Evolutionary conservation across 1,140 invertebrate genomes (phyloP).

Genomic region (Calephelis virginiensis): DNA sequence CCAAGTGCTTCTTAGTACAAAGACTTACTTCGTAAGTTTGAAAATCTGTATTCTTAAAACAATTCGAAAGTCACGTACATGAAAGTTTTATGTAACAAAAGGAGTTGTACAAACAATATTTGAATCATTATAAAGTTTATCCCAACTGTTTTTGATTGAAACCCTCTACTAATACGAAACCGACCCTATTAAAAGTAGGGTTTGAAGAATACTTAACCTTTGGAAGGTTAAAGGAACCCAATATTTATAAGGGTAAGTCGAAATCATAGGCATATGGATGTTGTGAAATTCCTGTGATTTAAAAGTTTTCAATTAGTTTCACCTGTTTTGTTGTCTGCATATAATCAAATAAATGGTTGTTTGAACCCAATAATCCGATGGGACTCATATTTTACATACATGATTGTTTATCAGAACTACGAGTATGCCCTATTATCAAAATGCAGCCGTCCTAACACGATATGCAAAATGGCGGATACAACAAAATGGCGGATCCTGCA

Average conservation of each 20-base stretch:
- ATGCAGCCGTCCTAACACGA: too few relatives aligned
- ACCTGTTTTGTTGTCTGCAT: too few relatives aligned
- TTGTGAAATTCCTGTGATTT: too few relatives aligned
- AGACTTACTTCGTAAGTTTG: background rate
- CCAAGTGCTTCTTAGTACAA: background rate
- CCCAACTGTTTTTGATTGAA: conserved; percentile 9
- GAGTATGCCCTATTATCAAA: too few relatives aligned
- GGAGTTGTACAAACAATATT: conserved; percentile 14
- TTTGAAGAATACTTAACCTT: background rate
- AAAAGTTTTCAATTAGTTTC: too few relatives aligned
- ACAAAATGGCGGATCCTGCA: too few relatives aligned
- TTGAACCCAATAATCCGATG: too few relatives aligned
- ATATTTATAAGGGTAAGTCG: background rate
- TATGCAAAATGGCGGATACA: too few relatives aligned
- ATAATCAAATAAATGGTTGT: too few relatives aligned
- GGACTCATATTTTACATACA: too few relatives aligned
- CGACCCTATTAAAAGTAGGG: background rate
- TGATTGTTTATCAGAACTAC: too few relatives aligned
- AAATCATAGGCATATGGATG: too few relatives aligned
- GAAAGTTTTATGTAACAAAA: conserved; percentile 13
- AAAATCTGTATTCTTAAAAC: conserved; percentile 9
- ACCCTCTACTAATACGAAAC: background rate
- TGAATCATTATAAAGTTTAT: conserved; percentile 18
- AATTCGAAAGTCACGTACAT: conserved; percentile 3
- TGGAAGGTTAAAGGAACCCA: background rate